These are phyloP conservation scores for Synanthedon andrenaeformis DNA, from an alignment of 2,888 invertebrate genomes.

Conservation along the genomic window DNA sequence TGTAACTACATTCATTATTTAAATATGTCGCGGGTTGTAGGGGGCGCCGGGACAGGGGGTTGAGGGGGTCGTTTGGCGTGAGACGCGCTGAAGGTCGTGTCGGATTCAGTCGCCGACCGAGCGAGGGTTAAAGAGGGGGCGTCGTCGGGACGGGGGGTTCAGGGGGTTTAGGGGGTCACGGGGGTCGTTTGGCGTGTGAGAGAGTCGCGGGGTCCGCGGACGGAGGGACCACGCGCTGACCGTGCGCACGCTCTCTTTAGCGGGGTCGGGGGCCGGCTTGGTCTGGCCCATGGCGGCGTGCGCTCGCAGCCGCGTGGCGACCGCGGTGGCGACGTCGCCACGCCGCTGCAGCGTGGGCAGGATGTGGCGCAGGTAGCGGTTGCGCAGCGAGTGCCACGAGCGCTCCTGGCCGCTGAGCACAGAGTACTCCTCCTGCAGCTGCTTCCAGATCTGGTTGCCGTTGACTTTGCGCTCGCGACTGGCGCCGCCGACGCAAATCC, in stretches of 20 bases:
- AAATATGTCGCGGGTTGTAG: no score
- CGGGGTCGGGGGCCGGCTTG: not conserved
- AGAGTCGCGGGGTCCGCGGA: conserved; percentile 2
- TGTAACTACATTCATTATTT: no score
- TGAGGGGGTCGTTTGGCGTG: no score
- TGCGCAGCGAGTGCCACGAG: conserved; percentile 58
- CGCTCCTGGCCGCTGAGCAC: conserved; percentile 32
- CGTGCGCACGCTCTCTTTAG: no score
- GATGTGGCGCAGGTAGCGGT: conserved; percentile 55
- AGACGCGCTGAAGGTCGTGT: no score
- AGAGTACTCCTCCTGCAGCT: conserved; percentile 24
- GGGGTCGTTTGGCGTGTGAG: not conserved
- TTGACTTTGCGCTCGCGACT: conserved; percentile 34
- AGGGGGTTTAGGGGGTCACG: not conserved
- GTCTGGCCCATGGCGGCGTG: conserved; percentile 22
- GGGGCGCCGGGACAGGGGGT: no score
- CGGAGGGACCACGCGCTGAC: conserved; percentile 16
- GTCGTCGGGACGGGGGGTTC: not conserved
- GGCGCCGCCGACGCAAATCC: conserved; percentile 21
- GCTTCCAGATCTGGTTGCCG: conserved; percentile 48
- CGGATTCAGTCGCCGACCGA: not conserved
- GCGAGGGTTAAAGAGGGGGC: not conserved
- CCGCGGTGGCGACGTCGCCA: conserved; percentile 5
- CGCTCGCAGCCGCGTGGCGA: conserved; percentile 24
- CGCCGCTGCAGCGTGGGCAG: conserved; percentile 30